Evolutionary conservation across 2,888 invertebrate genomes (phyloP), one percentile per base, ranked within the genome.

Genomic region (Blastobasis lacticolella): DNA sequence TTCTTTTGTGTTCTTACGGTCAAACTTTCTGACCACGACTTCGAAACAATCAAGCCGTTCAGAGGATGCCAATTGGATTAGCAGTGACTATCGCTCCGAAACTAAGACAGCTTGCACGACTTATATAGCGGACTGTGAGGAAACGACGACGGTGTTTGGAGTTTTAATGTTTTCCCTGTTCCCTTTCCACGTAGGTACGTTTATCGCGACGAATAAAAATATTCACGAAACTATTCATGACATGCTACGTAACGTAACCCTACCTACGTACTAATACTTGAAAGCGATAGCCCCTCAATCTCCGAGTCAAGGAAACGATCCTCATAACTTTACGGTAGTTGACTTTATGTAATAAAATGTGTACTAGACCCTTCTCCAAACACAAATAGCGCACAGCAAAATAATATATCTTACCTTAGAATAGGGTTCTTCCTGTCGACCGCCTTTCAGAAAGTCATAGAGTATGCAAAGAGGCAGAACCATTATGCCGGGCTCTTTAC

Each of bases 401-500:
- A 51, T 54, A 49, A 49, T 44, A 54, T 49, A 45, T 59, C 81
- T 85, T 79, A 91, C 91, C 91, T 91, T 91, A 67, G 90, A 82
- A 67, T 82, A 81, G 56, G 76, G 72, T 74, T 85, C 81, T 67
- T 82, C 85, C 58, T 83, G 83, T 54, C 84, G 87, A 64, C 76
- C 75, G 62, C 90, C 89, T 66, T 89, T 91, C 63, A 93, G 84
- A 71, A 95, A 89, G 84, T 98, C 97, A 88, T 96, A 97, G 59
- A 95, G 89, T 64, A 94, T 94, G 86, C 97, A 98, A 58, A 97
- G 92, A 53, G 95, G 93, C 67, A 98, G 88, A 56, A 97, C 96
- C 61, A 97, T 97, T 71, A 98, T 92, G 50, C 97, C 98, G 49
- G 97, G 97, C 86, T 98, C 98, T 88, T 98, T 98, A 88, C 96